Evolutionary conservation across 2,888 invertebrate genomes (phyloP).

Genomic region (Camptogramma bilineatum): DNA sequence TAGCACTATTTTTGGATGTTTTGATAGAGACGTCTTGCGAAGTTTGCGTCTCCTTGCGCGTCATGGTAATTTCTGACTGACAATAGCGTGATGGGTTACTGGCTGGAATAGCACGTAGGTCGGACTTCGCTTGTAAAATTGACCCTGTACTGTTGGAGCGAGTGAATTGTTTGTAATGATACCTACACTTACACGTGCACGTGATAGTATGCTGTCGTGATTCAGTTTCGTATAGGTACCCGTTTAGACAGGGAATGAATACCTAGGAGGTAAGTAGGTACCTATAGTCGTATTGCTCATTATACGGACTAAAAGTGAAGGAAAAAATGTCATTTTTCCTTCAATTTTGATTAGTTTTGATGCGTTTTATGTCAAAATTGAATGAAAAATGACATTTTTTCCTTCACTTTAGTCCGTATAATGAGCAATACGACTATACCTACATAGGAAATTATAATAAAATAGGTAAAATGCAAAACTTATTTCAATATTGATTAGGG

Average conservation of each 20-base stretch:
- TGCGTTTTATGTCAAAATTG: too few relatives aligned
- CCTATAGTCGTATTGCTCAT: too few relatives aligned
- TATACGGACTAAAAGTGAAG: too few relatives aligned
- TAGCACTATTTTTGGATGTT: constrained; percentile 62
- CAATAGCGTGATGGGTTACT: constrained; percentile 48
- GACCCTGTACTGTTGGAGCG: constrained; percentile 63
- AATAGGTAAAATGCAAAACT: too few relatives aligned
- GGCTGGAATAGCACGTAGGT: constrained; percentile 61
- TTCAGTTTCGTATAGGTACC: not conserved
- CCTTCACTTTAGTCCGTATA: too few relatives aligned
- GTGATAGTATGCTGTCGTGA: constrained; percentile 12
- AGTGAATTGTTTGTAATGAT: constrained; percentile 52
- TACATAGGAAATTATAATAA: too few relatives aligned
- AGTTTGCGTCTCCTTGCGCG: constrained; percentile 69
- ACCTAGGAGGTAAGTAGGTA: too few relatives aligned
- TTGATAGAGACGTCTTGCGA: constrained; percentile 62
- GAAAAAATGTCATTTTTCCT: too few relatives aligned
- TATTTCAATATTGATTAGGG: too few relatives aligned
- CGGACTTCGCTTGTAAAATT: constrained; percentile 62
- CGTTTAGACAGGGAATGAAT: not conserved
- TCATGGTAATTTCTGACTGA: constrained; percentile 78
- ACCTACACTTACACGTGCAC: not conserved
- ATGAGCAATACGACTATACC: too few relatives aligned
- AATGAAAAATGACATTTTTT: too few relatives aligned
- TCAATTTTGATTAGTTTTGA: too few relatives aligned